Base-by-base conservation (phyloP, 2,113 vertebrate species). In the human (Homo sapiens) region DNA sequence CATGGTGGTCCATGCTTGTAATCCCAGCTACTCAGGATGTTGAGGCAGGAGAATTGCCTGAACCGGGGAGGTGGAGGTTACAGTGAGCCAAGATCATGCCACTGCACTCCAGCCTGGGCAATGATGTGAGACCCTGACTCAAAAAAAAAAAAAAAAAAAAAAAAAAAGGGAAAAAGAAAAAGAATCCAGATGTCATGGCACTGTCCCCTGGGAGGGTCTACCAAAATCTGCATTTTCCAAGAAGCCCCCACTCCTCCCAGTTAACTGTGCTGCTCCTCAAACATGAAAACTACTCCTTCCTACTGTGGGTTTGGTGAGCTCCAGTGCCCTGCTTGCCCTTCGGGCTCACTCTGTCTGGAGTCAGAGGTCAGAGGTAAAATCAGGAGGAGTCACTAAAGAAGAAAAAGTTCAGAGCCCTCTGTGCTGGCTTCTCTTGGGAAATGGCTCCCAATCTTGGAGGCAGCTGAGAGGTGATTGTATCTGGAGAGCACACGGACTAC, bases 401-500 rank as follows among this genome's bases (percentile, higher is more conserved):
- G 79, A 86, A 61, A 3, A 43, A 20, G 86, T 8, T 0, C 1
- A 3, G 73, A 30, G 30, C 8, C 59, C 48, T 55, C n/a, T 10
- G 7, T 27, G 45, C 27, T 10, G 0, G 50, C 86, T 75, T 85
- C 88, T 82, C 94, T 59, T 50, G 1, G 68, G n/a, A 88, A 57
- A 50, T 1, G 6, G 72, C 72, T 52, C 85, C 35, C 7, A 0
- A 0, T 12, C 89, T 92, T 5, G 0, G 80, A 93, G 38, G 66
- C 96, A 68, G 68, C 8, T 2, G n/a, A 72, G 92, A 93, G 95
- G 73, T 81, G 86, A 97, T 20, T 43, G 93, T 70, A 96, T 97
- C 98, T 95, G 45, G 84, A 90, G 97, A 97, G 98, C 98, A 98
- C 88, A 86, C 97, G 98, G 98, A 95, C 98, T 97, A 96, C 98